Percentiles rank a stretch among this genome's conserved stretches.
Conservation (phyloP, 2,888 invertebrate genomes). For the Patella caerulea region DNA sequence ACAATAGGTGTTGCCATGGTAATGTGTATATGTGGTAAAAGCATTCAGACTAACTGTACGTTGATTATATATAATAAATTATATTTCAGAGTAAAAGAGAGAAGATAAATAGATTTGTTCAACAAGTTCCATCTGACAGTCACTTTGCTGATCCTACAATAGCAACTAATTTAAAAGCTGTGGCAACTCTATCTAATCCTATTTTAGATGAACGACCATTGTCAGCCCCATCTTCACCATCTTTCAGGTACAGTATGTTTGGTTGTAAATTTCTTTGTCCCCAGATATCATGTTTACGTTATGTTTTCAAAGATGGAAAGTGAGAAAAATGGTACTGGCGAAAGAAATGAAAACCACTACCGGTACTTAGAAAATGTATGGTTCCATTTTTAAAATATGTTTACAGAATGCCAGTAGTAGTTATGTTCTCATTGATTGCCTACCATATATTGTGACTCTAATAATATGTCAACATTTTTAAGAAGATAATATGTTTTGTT, state of each 20-base stretch:
- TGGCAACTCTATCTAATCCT: slow-evolving; percentile 33
- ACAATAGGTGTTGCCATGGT: neutral
- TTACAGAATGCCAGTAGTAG: too few relatives aligned
- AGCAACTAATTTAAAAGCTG: slow-evolving; percentile 50
- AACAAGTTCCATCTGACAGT: slow-evolving; percentile 37
- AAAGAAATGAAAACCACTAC: too few relatives aligned
- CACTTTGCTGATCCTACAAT: slow-evolving; percentile 60
- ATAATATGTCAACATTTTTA: too few relatives aligned
- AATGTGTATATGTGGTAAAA: slow-evolving; percentile 32
- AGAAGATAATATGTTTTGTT: too few relatives aligned
- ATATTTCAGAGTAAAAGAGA: slow-evolving; percentile 45
- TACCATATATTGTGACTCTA: too few relatives aligned
- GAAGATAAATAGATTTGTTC: slow-evolving; percentile 36
- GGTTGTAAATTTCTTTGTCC: too few relatives aligned
- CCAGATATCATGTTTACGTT: too few relatives aligned
- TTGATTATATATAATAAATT: neutral
- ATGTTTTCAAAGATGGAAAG: too few relatives aligned
- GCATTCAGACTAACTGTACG: slow-evolving; percentile 36
- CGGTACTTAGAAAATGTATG: too few relatives aligned
- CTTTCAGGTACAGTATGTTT: slow-evolving; percentile 23
- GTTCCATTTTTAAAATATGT: too few relatives aligned
- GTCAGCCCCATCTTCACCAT: slow-evolving; percentile 41
- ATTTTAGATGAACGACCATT: slow-evolving; percentile 32
- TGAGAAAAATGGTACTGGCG: too few relatives aligned
- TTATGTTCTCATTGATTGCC: too few relatives aligned